These are phyloP conservation scores for Trematomus loennbergii DNA, from an alignment of 2,113 vertebrate species.

Conservation along the genomic window DNA sequence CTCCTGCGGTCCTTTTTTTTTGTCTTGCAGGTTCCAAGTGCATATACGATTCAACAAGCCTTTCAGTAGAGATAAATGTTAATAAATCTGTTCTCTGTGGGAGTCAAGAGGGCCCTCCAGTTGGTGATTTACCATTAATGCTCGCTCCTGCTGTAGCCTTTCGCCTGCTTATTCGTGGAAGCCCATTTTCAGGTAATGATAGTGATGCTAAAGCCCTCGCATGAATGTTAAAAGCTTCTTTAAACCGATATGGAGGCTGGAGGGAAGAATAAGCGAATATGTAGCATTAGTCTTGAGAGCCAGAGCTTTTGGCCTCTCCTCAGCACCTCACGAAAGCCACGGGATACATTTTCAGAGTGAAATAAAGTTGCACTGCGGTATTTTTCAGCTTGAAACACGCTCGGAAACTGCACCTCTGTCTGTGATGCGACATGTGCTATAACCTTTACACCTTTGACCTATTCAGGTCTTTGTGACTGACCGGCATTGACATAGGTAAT, in stretches of 20 bases:
- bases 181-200: constrained; percentile 63
- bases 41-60: constrained; percentile 32
- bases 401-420: constrained; percentile 18
- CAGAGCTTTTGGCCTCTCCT: constrained; percentile 39
- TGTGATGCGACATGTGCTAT: constrained; percentile 45
- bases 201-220: constrained; percentile 42
- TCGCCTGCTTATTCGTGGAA: constrained; percentile 60
- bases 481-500: constrained; percentile 47
- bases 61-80: constrained; percentile 56
- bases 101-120: constrained; percentile 59
- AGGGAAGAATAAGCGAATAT: constrained; percentile 36
- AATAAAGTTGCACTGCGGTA: constrained; percentile 16
- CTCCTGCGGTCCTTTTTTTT: not conserved
- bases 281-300: constrained; percentile 33
- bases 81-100: constrained; percentile 64
- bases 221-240: constrained; percentile 71
- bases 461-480: constrained; percentile 55
- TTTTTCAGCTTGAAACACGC: constrained; percentile 31
- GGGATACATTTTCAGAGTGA: constrained; percentile 25
- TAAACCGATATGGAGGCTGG: constrained; percentile 56
- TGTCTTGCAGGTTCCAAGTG: not conserved
- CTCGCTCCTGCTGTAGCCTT: constrained; percentile 47
- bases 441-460: constrained; percentile 71
- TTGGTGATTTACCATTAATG: constrained; percentile 61
- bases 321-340: constrained; percentile 10